Conservation (phyloP, 1,140 invertebrate species). For the Euschistus heros region DNA sequence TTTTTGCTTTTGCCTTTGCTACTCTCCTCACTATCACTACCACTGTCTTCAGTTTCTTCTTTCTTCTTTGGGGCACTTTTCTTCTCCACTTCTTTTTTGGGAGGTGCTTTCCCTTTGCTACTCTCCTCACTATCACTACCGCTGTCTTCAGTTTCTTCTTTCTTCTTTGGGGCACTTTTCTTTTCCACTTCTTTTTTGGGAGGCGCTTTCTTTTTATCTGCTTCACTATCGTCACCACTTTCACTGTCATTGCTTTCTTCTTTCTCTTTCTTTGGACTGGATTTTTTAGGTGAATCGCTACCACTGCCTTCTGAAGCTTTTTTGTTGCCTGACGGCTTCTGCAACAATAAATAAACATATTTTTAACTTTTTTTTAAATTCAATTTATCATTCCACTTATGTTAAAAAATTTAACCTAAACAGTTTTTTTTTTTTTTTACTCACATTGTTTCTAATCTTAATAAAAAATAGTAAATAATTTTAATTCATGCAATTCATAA, state of each 20-base stretch:
- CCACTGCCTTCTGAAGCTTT: too few relatives aligned
- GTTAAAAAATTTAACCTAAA: too few relatives aligned
- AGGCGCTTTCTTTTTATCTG: conserved; percentile 9
- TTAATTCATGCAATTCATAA: too few relatives aligned
- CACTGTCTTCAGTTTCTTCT: conserved; percentile 31
- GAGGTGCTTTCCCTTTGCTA: conserved; percentile 27
- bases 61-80: conserved; percentile 7
- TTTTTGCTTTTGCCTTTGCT: conserved; percentile 30
- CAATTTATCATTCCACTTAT: too few relatives aligned
- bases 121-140: conserved; percentile 18
- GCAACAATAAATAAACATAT: too few relatives aligned
- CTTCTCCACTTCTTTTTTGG: not conserved
- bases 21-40: conserved; percentile 17
- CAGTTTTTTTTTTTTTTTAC: too few relatives aligned
- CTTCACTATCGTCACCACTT: not conserved
- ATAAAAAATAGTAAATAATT: too few relatives aligned
- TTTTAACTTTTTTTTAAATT: too few relatives aligned
- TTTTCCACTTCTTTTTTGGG: not conserved
- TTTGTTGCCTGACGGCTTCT: too few relatives aligned
- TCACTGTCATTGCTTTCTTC: conserved; percentile 1
- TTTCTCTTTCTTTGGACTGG: not conserved
- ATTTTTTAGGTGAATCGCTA: not conserved
- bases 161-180: conserved; percentile 1
- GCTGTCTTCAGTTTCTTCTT: conserved; percentile 31
- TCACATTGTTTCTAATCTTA: too few relatives aligned